phyloP scores from a whole-genome alignment of 2,797 vertebrate species.

The Muraenolepis orangiensis region DNA sequence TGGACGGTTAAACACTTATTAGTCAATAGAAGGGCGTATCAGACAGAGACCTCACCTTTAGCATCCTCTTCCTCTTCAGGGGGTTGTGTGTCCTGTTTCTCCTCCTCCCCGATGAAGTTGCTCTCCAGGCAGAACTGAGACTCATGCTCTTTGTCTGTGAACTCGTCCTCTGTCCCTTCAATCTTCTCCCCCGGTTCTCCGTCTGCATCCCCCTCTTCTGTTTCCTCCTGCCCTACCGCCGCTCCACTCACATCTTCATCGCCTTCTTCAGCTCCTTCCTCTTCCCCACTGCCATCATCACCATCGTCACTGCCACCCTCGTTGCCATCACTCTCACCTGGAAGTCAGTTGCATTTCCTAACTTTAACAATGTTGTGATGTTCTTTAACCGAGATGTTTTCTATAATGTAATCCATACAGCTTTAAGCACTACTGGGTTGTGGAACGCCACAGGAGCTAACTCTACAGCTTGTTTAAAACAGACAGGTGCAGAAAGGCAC shows the following conservation, averaged over 20 bases:
- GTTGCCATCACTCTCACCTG: constrained; percentile 38
- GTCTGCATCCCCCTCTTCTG: constrained; percentile 19
- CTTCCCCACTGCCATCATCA: constrained; percentile 27
- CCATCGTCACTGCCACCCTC: constrained; percentile 33
- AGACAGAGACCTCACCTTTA: constrained; percentile 36
- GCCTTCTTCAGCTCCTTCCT: constrained; percentile 32
- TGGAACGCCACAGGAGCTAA: not conserved
- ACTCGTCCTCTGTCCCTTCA: constrained; percentile 67
- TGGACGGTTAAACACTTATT: not conserved
- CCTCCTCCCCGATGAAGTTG: constrained; percentile 77
- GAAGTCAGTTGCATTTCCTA: not conserved
- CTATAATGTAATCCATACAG: not conserved
- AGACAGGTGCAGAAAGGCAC: not conserved
- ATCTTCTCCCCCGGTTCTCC: constrained; percentile 26
- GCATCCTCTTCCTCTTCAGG: constrained; percentile 15
- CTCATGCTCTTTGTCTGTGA: constrained; percentile 83
- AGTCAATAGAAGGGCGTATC: not conserved
- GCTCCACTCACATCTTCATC: constrained; percentile 30
- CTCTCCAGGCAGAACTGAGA: constrained; percentile 87
- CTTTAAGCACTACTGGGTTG: not conserved
- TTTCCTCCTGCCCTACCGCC: constrained; percentile 22
- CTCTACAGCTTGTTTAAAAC: not conserved
- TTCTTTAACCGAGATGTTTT: not conserved
- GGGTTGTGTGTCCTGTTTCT: not conserved
- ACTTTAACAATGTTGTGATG: not conserved